Evolutionary conservation across 2,888 invertebrate genomes (phyloP), one percentile per base, ranked within the genome.

Genomic region (Agrotis puta): DNA sequence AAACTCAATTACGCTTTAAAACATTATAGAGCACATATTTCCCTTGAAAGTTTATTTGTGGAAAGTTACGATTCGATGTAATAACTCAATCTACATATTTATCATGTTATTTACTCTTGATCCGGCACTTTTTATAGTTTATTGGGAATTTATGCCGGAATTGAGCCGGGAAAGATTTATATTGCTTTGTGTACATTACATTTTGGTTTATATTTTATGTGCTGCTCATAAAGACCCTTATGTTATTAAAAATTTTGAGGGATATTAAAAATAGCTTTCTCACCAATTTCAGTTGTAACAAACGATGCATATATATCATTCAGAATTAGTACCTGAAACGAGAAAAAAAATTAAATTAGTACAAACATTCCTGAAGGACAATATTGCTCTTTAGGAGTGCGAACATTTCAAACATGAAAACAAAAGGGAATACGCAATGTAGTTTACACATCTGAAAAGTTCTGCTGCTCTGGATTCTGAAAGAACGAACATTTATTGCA

Each of bases 401-500:
- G 6, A 24, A 54, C 13, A 20, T 45, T 51, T 9, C 7, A 45
- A 77, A 20, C 1, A 7, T 4, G 20, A 39, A 56, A 47, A 39
- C 39, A 74, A 71, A 59, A 65, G 48, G 9, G 11, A 16, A 16
- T 61, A 66, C 71, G 71, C 69, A 80, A 20, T 75, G 84, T 64
- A 75, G 76, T 61, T 11, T 22, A 48, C 64, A 62, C 47, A 51
- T 51, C 75, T 47, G 45, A 61, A 20, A 56, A 68, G 54, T 70
- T 64, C 62, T 59, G 65, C 58, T 66, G 63, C 39, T 66, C 54
- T 74, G 62, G 65, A 74, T 64, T 58, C 68, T 76, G 59, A 74
- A 80, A 75, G 76, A 76, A 76, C 68, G 77, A 79, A 85, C 70
- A 84, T 85, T 87, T 88, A 88, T 87, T 86, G 83, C 86, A 89